These are phyloP conservation scores for Hydropsyche tenuis DNA, from an alignment of 1,140 invertebrate species.

Conservation along the genomic window DNA sequence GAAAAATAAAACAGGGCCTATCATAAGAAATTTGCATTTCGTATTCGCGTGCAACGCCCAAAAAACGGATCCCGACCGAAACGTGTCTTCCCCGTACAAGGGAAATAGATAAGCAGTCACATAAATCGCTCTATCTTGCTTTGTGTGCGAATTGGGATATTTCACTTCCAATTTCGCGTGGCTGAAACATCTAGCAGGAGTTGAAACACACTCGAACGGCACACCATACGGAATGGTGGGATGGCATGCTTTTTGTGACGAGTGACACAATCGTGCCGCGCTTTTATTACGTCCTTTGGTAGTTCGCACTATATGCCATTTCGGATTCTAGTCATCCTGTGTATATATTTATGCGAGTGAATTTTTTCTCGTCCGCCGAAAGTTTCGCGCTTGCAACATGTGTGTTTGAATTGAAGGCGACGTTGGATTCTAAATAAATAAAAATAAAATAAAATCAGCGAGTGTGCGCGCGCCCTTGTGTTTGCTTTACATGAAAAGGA, in stretches of 20 bases:
- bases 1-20: not conserved
- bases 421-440: constrained; percentile 17
- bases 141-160: constrained; percentile 25
- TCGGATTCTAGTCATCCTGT: constrained; percentile 32
- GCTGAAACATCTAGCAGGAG: not conserved
- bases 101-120: constrained; percentile 30
- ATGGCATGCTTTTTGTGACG: constrained; percentile 20
- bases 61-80: not conserved
- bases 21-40: not conserved
- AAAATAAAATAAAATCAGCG: not conserved
- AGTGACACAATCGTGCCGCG: constrained; percentile 43
- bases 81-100: constrained; percentile 24
- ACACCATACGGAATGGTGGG: not conserved
- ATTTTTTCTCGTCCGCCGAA: constrained; percentile 13
- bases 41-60: not conserved
- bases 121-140: constrained; percentile 41
- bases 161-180: constrained; percentile 14
- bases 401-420: constrained; percentile 19
- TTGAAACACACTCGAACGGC: not conserved
- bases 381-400: constrained; percentile 15
- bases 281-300: constrained; percentile 44
- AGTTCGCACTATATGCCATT: constrained; percentile 30
- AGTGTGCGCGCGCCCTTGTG: not conserved
- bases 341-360: not conserved
- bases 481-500: not conserved